Base-by-base conservation (phyloP, 2,888 invertebrate genomes). In the Tipula confusa region DNA sequence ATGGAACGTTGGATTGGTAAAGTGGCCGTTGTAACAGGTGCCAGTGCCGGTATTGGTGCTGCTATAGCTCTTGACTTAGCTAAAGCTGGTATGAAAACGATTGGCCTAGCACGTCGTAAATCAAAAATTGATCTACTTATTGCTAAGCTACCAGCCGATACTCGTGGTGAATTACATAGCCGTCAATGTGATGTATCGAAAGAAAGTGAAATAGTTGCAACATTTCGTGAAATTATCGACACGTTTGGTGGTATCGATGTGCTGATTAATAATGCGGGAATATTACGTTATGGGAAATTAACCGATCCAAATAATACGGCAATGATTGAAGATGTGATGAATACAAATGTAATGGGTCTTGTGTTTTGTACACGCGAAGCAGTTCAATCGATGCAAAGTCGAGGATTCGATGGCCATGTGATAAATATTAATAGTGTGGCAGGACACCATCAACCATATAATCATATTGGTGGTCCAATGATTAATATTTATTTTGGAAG, bases 211-310 rank as follows among this genome's bases (percentile, higher is more conserved):
- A 91, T 93, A 31, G 83, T 90, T 64, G 87, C 88, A 2, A 90
- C 91, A 38, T 93, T 93, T 86, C 86, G 88, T n/a, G 90, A 89
- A 89, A 90, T 91, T 15, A 89, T 91, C 43, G 85, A 88, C 6
- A 87, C 89, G 1, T 85, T 91, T 1, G 92, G 92, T 0, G 91
- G 91, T 4, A 88, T 92, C 4, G 91, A 92, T 86, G 89, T 93
- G 0, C 88, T 92, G 80, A 87, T 93, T 9, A 93, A 93, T 86
- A 92, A 92, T 85, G 93, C 93, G 0, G 93, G 91, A 0, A 85
- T 91, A 7, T 84, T 88, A 1, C 82, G 36, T 0, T 1, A 80
- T 33, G 85, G 85, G 4, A 80, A 28, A 7, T 84, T 85, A 83
- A 85, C 85, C 2, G 85, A 86, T 83, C 85, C 86, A 9, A 83